Evolutionary conservation across 2,797 vertebrate species (phyloP).

Genomic region (Oreortyx pictus): DNA sequence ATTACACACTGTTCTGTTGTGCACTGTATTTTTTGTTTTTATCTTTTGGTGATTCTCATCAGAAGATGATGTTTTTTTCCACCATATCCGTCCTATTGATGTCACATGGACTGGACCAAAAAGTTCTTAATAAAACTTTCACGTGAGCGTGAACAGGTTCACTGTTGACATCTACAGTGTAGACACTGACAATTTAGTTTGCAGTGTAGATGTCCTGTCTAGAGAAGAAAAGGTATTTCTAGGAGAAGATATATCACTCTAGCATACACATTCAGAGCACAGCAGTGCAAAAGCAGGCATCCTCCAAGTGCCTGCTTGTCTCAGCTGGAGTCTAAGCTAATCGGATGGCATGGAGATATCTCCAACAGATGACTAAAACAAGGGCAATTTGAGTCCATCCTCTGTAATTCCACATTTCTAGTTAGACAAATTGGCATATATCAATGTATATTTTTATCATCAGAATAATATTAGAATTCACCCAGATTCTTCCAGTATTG

Average conservation of each 20-base stretch:
- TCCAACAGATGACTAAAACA: not conserved
- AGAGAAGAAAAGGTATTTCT: not conserved
- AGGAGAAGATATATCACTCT: fast-evolving
- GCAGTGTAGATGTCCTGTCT: fast-evolving
- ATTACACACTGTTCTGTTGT: not conserved
- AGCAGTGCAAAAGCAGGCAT: fast-evolving
- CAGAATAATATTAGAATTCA: not conserved
- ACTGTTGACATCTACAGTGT: not conserved
- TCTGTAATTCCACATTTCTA: not conserved
- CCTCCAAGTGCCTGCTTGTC: not conserved
- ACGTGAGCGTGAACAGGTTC: not conserved
- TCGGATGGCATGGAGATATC: not conserved
- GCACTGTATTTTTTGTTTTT: not conserved
- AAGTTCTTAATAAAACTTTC: not conserved
- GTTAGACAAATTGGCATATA: not conserved
- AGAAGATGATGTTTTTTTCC: not conserved
- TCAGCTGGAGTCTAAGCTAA: fast-evolving
- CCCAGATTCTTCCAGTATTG: not conserved
- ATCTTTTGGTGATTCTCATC: not conserved
- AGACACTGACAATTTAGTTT: not conserved
- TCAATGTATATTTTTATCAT: not conserved
- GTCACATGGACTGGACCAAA: not conserved
- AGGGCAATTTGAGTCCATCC: not conserved
- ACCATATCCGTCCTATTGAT: not conserved
- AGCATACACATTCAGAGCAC: not conserved